A percentile compares a stretch with the other conserved stretches of the same genome.
phyloP scores from a whole-genome alignment of 1,140 invertebrate genomes.

The Steinernema khuongi region DNA sequence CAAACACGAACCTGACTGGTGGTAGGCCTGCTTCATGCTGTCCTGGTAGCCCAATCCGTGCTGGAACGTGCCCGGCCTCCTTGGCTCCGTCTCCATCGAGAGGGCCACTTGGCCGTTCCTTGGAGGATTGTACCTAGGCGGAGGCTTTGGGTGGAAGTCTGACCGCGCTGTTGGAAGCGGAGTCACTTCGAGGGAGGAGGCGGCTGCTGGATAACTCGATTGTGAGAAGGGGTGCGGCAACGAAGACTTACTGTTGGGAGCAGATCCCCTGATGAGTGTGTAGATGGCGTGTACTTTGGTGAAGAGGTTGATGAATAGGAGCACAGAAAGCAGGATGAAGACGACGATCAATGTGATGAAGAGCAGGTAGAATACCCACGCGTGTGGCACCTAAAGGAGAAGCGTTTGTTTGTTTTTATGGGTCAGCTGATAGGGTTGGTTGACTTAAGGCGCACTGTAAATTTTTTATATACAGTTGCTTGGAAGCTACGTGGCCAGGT shows the following conservation, averaged over 20 bases:
- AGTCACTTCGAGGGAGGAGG: conserved; percentile 11
- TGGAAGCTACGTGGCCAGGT: too few species aligned
- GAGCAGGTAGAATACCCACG: conserved; percentile 53
- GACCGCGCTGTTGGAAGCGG: conserved; percentile 3
- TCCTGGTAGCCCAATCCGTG: not conserved
- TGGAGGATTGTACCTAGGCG: conserved; percentile 11
- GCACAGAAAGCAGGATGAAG: conserved; percentile 48
- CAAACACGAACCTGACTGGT: conserved; percentile 25
- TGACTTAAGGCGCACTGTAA: too few species aligned
- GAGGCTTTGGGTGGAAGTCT: conserved; percentile 13
- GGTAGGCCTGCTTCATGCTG: not conserved
- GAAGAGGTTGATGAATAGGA: conserved; percentile 48
- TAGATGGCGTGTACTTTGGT: conserved; percentile 53
- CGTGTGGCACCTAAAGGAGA: conserved; percentile 45
- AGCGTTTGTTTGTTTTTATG: too few species aligned
- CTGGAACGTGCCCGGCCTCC: conserved; percentile 23
- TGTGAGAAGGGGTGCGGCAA: not conserved
- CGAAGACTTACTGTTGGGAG: conserved; percentile 15
- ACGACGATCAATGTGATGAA: conserved; percentile 55
- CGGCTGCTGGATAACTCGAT: not conserved
- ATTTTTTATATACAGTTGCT: too few species aligned
- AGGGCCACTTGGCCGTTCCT: conserved; percentile 27
- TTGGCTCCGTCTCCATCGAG: conserved; percentile 34
- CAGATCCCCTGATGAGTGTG: conserved; percentile 22
- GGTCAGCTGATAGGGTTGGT: too few species aligned